Base-by-base conservation (phyloP, 1,140 invertebrate species). In the Platorchestia sp. region DNA sequence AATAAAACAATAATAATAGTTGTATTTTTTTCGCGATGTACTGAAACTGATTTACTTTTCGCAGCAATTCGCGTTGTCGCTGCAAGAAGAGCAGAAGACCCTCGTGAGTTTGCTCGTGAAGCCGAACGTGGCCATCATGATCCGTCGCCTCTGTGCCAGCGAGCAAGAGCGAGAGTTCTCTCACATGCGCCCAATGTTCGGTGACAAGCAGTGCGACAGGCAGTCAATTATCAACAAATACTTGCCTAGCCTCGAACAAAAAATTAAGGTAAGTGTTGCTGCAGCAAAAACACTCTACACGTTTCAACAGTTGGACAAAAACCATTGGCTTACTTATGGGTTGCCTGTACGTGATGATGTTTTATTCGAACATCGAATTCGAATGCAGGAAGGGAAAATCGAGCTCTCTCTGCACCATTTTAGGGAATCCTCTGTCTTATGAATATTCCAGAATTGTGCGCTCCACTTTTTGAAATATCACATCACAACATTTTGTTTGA, bases 141-240 rank as follows among this genome's bases (percentile, higher is more conserved):
- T 93, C 45, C 91, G 91, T 7, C 43, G 91, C 41, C 45, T 93
- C 7, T 93, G 91, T 40, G 45, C 47, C 91, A 93, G 91, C 91
- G 43, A 93, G 10, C 43, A 93, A 40, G 91, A 93, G 40, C 43
- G 19, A 10, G 1, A 0, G 0, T 93, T 44, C 91, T 93, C 91
- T 3, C 91, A 93, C 91, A 93, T 93, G 91, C 14, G 6, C 7
- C 43, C 43, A 14, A 45, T 93, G 45, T 93, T 93, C 45, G 91
- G 91, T 36, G 91, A 93, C 36, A 93, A 93, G 91, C 91, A 93
- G 91, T 93, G 91, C 91, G 45, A 93, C 91, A 93, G 45, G 36
- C 43, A 93, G 43, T 45, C 91, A 7, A 44, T 93, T 10, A 45
- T 93, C 45, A 40, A 45, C 45, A 93, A 93, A 44, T 93, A 93